Conservation (phyloP, 2,888 invertebrate species). For the Hydroisotoma schaefferi region DNA sequence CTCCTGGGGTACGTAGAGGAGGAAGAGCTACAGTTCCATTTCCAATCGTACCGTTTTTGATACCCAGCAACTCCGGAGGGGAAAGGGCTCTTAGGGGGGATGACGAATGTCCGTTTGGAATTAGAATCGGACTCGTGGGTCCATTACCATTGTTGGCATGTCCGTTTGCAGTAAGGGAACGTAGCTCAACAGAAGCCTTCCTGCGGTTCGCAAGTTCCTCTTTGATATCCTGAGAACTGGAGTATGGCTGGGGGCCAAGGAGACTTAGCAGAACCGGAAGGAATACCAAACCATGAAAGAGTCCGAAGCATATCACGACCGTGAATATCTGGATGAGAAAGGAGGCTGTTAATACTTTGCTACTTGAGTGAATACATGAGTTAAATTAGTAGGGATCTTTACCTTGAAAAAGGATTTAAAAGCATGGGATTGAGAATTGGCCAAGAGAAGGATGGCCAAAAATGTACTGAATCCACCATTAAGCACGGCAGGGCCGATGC, state of each 20-base stretch:
- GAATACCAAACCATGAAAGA: conserved; percentile 73
- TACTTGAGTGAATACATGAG: neutral
- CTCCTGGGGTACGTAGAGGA: too few species aligned
- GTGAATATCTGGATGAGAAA: conserved; percentile 67
- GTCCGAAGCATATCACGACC: conserved; percentile 70
- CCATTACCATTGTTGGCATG: neutral
- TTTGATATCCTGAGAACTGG: conserved; percentile 19
- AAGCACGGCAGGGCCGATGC: conserved; percentile 56
- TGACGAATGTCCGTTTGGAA: neutral
- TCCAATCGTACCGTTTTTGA: neutral
- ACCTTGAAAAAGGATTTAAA: conserved; percentile 58
- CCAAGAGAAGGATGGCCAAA: conserved; percentile 55
- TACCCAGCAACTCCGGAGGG: too few species aligned
- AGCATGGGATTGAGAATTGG: conserved; percentile 55
- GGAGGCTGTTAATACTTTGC: conserved; percentile 1
- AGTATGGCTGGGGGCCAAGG: conserved; percentile 64
- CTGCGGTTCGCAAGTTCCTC: neutral
- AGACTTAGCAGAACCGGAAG: conserved; percentile 71
- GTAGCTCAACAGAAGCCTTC: neutral
- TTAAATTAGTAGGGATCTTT: neutral
- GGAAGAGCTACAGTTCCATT: too few species aligned
- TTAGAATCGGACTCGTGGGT: neutral
- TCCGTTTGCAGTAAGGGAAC: conserved; percentile 6
- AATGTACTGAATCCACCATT: conserved; percentile 58
- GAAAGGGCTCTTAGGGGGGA: neutral